Conservation (phyloP, 2,797 vertebrate species). For the Geotrypetes seraphini region DNA sequence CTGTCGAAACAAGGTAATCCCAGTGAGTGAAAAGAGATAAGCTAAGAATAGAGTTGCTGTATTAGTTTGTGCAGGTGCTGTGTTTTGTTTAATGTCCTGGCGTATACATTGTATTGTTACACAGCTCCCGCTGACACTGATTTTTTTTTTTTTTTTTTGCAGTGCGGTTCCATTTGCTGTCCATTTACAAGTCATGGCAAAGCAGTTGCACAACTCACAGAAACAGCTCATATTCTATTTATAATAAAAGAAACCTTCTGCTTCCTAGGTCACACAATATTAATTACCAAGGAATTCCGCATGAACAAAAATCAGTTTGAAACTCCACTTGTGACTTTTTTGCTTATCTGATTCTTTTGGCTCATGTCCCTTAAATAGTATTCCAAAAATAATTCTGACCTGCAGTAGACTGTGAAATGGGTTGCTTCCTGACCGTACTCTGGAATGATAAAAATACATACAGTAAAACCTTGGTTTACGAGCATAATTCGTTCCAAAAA, state of each 20-base stretch:
- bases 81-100: constrained; percentile 24
- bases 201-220: constrained; percentile 10
- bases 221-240: constrained; percentile 9
- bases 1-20: constrained; percentile 39
- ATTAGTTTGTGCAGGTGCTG: constrained; percentile 66
- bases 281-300: constrained; percentile 7
- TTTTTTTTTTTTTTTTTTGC: no score
- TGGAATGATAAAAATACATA: no score
- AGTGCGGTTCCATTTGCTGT: constrained; percentile 17
- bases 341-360: constrained; percentile 15
- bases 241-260: constrained; percentile 3
- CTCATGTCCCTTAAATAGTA: constrained; percentile 22
- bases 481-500: no score
- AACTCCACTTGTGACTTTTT: constrained; percentile 24
- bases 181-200: constrained; percentile 33
- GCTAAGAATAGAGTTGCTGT: constrained; percentile 41
- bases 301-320: constrained; percentile 10
- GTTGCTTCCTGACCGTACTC: no score
- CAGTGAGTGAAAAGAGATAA: constrained; percentile 47
- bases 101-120: constrained; percentile 24
- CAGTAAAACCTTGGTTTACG: no score
- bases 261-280: constrained; percentile 13
- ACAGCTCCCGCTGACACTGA: constrained; percentile 14
- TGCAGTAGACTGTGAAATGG: no score
- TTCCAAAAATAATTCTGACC: constrained; percentile 20